Conservation (phyloP, 92 coral and sea anemone genomes). For the Virgularia gustaviana region DNA sequence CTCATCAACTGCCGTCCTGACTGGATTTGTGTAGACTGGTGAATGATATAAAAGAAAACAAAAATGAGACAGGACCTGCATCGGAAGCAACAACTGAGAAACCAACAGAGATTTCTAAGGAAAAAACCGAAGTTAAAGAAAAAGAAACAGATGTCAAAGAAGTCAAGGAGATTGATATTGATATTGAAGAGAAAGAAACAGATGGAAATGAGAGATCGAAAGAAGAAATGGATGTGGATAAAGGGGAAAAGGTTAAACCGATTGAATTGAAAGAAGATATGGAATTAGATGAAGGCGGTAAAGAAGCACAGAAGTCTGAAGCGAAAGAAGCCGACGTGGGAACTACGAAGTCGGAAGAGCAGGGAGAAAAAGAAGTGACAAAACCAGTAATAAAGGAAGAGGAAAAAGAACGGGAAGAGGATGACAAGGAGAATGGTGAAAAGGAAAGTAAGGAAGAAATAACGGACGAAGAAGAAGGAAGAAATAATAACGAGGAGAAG, state of each 20-base stretch:
- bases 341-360: slow-evolving; percentile 32
- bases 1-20: too few relatives aligned
- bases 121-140: too few relatives aligned
- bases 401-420: slow-evolving; percentile 22
- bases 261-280: slow-evolving; percentile 2
- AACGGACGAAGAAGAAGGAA: slow-evolving; percentile 9
- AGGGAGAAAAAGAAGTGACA: slow-evolving; percentile 15
- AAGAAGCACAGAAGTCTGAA: background rate
- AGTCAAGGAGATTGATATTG: too few relatives aligned
- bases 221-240: slow-evolving; percentile 22
- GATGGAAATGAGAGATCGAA: slow-evolving; percentile 38
- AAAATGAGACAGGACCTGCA: too few relatives aligned
- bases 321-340: slow-evolving; percentile 37
- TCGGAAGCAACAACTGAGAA: too few relatives aligned
- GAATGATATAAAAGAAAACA: too few relatives aligned
- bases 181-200: too few relatives aligned
- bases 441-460: slow-evolving; percentile 28
- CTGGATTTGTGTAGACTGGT: too few relatives aligned
- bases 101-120: too few relatives aligned
- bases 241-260: background rate
- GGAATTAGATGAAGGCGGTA: background rate
- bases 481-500: slow-evolving; percentile 1
- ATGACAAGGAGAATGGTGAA: slow-evolving; percentile 16
- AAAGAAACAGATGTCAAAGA: too few relatives aligned
- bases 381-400: background rate